Evolutionary conservation across 30 jellyfish, hydroid and myxozoan genomes (phyloP).

Genomic region (Aurelia sp.): DNA sequence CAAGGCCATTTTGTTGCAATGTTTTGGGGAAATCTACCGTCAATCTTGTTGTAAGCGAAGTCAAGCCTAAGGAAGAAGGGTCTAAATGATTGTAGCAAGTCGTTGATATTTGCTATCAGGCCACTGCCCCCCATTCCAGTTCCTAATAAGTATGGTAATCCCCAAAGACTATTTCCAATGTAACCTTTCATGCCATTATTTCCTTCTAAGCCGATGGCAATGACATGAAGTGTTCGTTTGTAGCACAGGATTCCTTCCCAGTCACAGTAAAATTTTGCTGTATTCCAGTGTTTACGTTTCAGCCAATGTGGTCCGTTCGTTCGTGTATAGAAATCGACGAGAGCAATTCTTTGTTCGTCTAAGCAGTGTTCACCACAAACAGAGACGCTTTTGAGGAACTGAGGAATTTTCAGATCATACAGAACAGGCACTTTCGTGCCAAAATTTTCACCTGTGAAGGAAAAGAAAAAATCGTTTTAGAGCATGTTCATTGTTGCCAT

Average conservation of each 20-base stretch:
- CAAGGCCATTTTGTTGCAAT: conserved; percentile 35
- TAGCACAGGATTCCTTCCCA: conserved; percentile 80
- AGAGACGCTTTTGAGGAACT: conserved; percentile 12
- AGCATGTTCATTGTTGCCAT: no score
- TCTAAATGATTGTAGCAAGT: conserved; percentile 8
- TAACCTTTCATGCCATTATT: conserved; percentile 64
- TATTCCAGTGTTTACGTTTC: conserved; percentile 33
- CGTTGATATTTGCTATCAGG: conserved; percentile 16
- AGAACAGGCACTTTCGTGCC: conserved; percentile 67
- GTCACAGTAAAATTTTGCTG: conserved; percentile 40
- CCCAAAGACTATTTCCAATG: conserved; percentile 34
- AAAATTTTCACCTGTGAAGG: conserved; percentile 55
- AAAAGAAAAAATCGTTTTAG: no score
- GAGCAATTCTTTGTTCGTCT: conserved; percentile 4
- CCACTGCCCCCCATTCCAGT: conserved; percentile 56
- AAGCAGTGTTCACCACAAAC: conserved; percentile 40
- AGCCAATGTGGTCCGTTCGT: conserved; percentile 62
- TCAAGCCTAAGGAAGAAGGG: conserved; percentile 51
- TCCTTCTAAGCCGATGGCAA: conserved; percentile 58
- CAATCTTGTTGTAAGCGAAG: conserved; percentile 39
- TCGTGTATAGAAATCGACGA: conserved; percentile 12
- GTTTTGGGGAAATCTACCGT: conserved; percentile 47
- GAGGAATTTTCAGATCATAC: conserved; percentile 68
- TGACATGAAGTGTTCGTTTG: conserved; percentile 36
- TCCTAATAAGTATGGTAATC: conserved; percentile 56